Conservation (phyloP, 2,888 invertebrate species). For the Metalampra italica region DNA sequence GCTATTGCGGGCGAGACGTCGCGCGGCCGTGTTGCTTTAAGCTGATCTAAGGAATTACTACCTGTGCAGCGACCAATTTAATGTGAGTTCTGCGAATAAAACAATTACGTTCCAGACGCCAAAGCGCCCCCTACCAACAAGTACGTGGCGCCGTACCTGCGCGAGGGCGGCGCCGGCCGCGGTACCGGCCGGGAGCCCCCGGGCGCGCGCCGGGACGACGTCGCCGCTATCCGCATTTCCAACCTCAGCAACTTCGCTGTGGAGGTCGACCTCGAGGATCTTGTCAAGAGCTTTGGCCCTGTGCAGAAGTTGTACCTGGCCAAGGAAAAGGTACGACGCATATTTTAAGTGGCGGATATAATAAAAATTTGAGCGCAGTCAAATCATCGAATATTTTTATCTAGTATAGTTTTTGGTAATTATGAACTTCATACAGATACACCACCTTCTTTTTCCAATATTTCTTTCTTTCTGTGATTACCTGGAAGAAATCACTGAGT, state of each 20-base stretch:
- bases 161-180: conserved; percentile 91
- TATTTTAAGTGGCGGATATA: no score
- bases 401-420: no score
- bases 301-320: conserved; percentile 97
- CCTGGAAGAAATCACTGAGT: no score
- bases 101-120: conserved; percentile 35
- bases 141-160: conserved; percentile 92
- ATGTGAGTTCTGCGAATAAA: no score
- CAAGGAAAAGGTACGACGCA: conserved; percentile 90
- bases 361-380: neutral
- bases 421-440: no score
- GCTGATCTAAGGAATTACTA: no score
- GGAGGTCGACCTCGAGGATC: conserved; percentile 96
- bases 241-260: conserved; percentile 97
- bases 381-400: no score
- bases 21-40: no score
- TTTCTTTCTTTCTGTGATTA: no score
- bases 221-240: conserved; percentile 96
- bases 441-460: no score
- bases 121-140: conserved; percentile 79
- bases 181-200: conserved; percentile 80
- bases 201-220: conserved; percentile 87
- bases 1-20: no score
- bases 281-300: conserved; percentile 96
- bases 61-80: no score